These are phyloP conservation scores for Leptura quadrifasciata DNA, from an alignment of 2,888 invertebrate genomes.

Conservation along the genomic window DNA sequence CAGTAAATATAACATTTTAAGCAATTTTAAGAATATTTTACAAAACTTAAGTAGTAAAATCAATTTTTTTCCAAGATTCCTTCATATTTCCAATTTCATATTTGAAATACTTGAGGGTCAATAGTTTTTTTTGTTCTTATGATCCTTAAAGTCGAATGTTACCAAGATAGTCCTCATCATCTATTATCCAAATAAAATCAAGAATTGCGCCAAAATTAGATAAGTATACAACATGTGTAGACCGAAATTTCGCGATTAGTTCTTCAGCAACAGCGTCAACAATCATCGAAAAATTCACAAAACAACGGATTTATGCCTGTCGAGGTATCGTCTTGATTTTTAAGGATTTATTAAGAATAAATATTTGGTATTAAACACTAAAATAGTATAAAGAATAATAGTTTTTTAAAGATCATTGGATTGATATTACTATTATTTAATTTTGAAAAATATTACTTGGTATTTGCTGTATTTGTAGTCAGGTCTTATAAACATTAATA, in stretches of 20 bases:
- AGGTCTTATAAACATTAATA: too few relatives aligned
- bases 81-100: not conserved
- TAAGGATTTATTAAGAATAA: not conserved
- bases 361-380: not conserved
- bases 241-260: slow-evolving; percentile 20
- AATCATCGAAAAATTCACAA: not conserved
- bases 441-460: too few relatives aligned
- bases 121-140: not conserved
- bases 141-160: slow-evolving; percentile 2
- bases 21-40: too few relatives aligned
- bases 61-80: not conserved
- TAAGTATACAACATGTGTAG: not conserved
- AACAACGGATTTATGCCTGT: not conserved
- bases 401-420: too few relatives aligned
- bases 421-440: too few relatives aligned
- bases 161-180: not conserved
- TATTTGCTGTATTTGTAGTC: too few relatives aligned
- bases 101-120: not conserved
- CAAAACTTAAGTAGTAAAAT: too few relatives aligned
- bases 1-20: too few relatives aligned
- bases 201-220: not conserved
- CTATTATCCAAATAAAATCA: not conserved
- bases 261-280: slow-evolving; percentile 1
- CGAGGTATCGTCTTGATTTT: not conserved
- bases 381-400: too few relatives aligned